phyloP scores from a whole-genome alignment of 2,888 invertebrate genomes.

The Idaea aversata region DNA sequence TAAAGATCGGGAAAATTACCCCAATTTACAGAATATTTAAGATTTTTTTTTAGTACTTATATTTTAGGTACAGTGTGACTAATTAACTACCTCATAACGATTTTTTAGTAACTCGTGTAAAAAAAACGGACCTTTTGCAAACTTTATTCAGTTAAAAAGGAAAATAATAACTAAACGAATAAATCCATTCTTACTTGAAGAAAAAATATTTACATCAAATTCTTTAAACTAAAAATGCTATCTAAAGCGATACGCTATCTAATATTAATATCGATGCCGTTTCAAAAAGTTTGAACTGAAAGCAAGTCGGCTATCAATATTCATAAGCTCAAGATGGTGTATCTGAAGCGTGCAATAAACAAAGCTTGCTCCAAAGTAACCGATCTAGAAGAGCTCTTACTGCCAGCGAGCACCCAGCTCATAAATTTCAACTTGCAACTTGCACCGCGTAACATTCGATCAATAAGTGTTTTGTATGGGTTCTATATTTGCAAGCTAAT shows the following conservation, averaged over 20 bases:
- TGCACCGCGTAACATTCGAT: constrained; percentile 74
- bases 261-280: constrained; percentile 56
- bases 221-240: constrained; percentile 40
- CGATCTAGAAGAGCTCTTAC: constrained; percentile 63
- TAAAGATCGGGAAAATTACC: too few relatives aligned
- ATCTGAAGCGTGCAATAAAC: constrained; percentile 73
- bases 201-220: constrained; percentile 24
- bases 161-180: constrained; percentile 23
- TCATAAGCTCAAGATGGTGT: constrained; percentile 69
- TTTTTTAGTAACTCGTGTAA: neutral
- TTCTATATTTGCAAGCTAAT: constrained; percentile 79
- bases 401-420: constrained; percentile 43
- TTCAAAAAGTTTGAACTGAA: constrained; percentile 65
- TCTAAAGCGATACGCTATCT: constrained; percentile 45
- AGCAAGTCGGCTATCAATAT: constrained; percentile 72
- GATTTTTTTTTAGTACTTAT: too few relatives aligned
- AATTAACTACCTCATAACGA: neutral
- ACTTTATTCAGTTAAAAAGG: constrained; percentile 6
- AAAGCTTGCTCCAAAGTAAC: constrained; percentile 62
- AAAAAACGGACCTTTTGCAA: constrained; percentile 2
- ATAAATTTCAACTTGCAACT: constrained; percentile 79
- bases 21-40: too few relatives aligned
- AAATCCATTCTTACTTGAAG: constrained; percentile 18
- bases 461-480: constrained; percentile 78
- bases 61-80: too few relatives aligned